phyloP scores from a whole-genome alignment of 2,888 invertebrate species.

The Pachymerium ferrugineum region DNA sequence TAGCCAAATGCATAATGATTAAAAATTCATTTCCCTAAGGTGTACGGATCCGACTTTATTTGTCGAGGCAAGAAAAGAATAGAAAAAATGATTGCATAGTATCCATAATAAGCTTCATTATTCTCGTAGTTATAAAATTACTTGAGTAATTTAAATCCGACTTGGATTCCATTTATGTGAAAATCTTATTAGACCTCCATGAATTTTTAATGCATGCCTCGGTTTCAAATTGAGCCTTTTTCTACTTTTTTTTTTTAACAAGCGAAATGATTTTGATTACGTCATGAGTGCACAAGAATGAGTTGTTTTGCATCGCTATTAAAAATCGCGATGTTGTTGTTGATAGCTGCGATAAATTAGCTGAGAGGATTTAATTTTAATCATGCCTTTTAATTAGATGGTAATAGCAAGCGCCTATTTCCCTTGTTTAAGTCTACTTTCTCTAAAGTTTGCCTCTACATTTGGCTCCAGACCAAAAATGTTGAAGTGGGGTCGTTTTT shows the following conservation, averaged over 20 bases:
- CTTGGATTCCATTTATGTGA: not conserved
- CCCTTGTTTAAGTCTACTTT: not conserved
- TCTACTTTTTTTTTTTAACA: not conserved
- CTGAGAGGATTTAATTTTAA: conserved; percentile 18
- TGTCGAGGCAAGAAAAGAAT: no score
- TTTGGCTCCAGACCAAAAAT: conserved; percentile 10
- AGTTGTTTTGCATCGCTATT: conserved; percentile 10
- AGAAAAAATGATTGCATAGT: not conserved
- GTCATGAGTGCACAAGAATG: not conserved
- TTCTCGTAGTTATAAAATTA: not conserved
- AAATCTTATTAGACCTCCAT: not conserved
- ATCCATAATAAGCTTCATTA: not conserved
- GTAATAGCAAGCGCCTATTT: not conserved
- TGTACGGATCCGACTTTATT: no score
- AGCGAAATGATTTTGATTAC: not conserved
- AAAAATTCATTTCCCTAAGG: not conserved
- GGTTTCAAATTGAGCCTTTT: not conserved
- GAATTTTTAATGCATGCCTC: not conserved
- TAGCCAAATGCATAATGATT: not conserved
- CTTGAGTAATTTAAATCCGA: not conserved
- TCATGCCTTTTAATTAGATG: conserved; percentile 15
- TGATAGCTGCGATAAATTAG: not conserved
- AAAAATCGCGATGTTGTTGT: not conserved
- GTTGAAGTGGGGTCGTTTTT: conserved; percentile 18
- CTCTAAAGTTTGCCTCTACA: not conserved